phyloP scores from a whole-genome alignment of 2,888 invertebrate species.

The Drosophila monieri region DNA sequence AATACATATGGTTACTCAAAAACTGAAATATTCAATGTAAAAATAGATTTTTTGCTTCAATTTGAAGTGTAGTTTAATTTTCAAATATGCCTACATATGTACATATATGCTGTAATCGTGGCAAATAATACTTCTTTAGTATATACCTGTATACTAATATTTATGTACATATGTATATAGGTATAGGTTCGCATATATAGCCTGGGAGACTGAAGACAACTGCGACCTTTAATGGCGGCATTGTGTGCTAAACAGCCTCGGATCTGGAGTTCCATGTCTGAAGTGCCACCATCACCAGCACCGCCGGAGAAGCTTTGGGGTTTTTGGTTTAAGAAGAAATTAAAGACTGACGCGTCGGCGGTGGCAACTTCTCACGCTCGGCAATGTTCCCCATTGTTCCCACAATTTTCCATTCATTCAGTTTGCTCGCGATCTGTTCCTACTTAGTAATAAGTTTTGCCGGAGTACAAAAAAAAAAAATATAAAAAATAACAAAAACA shows the following conservation, averaged over 20 bases:
- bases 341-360: constrained; percentile 38
- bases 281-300: constrained; percentile 21
- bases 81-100: background rate
- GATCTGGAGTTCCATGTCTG: constrained; percentile 32
- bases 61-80: background rate
- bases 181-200: background rate
- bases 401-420: constrained; percentile 79
- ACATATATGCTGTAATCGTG: background rate
- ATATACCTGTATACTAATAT: background rate
- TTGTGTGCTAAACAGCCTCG: constrained; percentile 80
- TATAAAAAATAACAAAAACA: constrained; percentile 10
- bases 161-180: constrained; percentile 6
- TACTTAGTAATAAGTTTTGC: constrained; percentile 76
- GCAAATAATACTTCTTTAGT: background rate
- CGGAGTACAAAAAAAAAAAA: constrained; percentile 44
- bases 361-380: constrained; percentile 71
- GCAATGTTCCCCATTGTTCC: constrained; percentile 68
- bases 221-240: constrained; percentile 76
- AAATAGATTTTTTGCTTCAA: too few species aligned
- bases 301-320: constrained; percentile 5
- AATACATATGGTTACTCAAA: too few species aligned
- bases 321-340: constrained; percentile 3
- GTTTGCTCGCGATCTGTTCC: constrained; percentile 76
- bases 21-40: too few species aligned
- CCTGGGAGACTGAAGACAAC: constrained; percentile 52